Base-by-base conservation (phyloP, 2,888 invertebrate genomes). In the Cetonia aurata region DNA sequence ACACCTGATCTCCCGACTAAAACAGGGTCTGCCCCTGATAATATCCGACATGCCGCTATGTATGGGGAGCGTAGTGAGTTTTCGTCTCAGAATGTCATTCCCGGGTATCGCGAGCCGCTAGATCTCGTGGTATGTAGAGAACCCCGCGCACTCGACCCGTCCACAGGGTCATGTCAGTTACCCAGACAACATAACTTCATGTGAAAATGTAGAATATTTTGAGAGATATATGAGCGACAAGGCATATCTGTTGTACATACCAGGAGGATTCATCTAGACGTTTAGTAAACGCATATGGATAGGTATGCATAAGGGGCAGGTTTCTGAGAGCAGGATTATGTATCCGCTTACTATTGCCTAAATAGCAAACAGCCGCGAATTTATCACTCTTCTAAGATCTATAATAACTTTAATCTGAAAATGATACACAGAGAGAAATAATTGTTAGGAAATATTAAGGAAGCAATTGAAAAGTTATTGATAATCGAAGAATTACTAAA, bases 1-100 rank as follows among this genome's bases (percentile, higher is more conserved):
- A 44, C 44, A 44, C 6, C 44, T 44, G 6, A 44, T 44, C 44
- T 13, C 13, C 44, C 13, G 1, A n/a, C 44, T 3, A 6, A 3
- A 13, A n/a, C 12, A 2, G 6, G 3, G 44, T 41, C 8, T 44
- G 44, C 6, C 12, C 1, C 3, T 44, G 44, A n/a, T 10, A 44
- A 13, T 13, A 44, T 44, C 9, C 19, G 37, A 41, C 13, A 41
- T 37, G 56, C 44, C 67, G 71, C 72, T 69, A 50, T 50, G 50
- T 50, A 44, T 13, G 15, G 50, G 15, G 50, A 50, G 50, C 15
- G 19, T 13, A 73, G 73, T 73, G 70, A 75, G 73, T 75, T 75
- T 73, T 66, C 75, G 74, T 73, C 72, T 75, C 71, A 73, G 74
- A 73, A 74, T 70, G 60, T 46, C 50, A 41, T 73, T 74, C 72